A percentile compares a stretch with the other conserved stretches of the same genome.
Evolutionary conservation across 2,797 vertebrate species (phyloP).

Genomic region (Tarsius wallacei): DNA sequence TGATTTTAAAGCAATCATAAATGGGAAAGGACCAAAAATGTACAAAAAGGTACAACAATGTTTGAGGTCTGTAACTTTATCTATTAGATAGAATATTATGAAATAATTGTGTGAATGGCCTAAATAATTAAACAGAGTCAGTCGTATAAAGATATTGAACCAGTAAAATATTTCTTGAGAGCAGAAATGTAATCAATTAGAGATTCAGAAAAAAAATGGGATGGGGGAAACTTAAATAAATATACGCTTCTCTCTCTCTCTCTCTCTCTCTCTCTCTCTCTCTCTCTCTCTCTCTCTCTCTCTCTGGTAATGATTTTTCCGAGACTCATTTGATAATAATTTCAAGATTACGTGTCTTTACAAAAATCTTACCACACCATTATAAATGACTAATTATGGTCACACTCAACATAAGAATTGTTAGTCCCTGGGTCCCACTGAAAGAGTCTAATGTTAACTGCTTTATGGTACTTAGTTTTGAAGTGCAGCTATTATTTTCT

Average conservation of each 20-base stretch:
- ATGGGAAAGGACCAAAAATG: constrained; percentile 1
- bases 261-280: too few species aligned
- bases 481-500: constrained; percentile 88
- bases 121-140: constrained; percentile 29
- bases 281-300: too few species aligned
- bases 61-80: neutral
- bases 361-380: constrained; percentile 26
- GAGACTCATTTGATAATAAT: constrained; percentile 64
- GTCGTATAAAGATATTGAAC: constrained; percentile 3
- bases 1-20: constrained; percentile 37
- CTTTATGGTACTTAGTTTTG: constrained; percentile 76
- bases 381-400: constrained; percentile 77
- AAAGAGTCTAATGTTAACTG: constrained; percentile 57
- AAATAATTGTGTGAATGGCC: neutral
- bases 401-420: constrained; percentile 63
- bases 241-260: neutral
- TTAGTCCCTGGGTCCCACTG: constrained; percentile 71
- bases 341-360: constrained; percentile 58
- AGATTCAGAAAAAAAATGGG: neutral
- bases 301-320: constrained; percentile 55
- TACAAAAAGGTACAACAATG: neutral
- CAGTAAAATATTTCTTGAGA: constrained; percentile 1
- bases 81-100: neutral
- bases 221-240: constrained; percentile 11
- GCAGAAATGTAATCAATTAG: constrained; percentile 25